A percentile compares a stretch with the other conserved stretches of the same genome.
phyloP scores from a whole-genome alignment of 2,797 vertebrate genomes.

The Siniperca undulata region DNA sequence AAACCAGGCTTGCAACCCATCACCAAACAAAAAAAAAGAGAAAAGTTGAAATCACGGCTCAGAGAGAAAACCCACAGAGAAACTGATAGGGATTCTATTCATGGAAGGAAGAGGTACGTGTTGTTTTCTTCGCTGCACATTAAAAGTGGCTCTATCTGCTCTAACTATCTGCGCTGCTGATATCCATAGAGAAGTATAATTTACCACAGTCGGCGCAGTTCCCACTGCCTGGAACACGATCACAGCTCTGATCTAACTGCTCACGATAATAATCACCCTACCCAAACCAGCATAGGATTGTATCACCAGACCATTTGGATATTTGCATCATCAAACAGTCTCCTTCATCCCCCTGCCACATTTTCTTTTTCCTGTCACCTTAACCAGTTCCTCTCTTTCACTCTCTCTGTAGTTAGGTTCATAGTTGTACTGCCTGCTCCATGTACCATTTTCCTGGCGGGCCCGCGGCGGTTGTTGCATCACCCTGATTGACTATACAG shows the following conservation, averaged over 20 bases:
- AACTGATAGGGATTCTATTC: slow-evolving; percentile 42
- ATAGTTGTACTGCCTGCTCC: slow-evolving; percentile 20
- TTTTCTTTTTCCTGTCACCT: slow-evolving; percentile 14
- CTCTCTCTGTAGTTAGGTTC: slow-evolving; percentile 1
- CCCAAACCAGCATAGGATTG: slow-evolving; percentile 4
- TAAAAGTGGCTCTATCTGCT: slow-evolving; percentile 51
- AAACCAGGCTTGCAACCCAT: neutral
- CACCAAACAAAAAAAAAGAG: neutral
- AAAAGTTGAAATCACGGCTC: slow-evolving; percentile 19
- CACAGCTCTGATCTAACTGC: slow-evolving; percentile 34
- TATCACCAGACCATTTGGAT: slow-evolving; percentile 14
- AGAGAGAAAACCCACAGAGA: slow-evolving; percentile 12
- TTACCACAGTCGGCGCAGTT: slow-evolving; percentile 43
- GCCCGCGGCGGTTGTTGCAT: slow-evolving; percentile 41
- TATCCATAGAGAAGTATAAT: slow-evolving; percentile 48
- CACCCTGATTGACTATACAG: slow-evolving; percentile 37
- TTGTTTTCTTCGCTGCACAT: slow-evolving; percentile 29
- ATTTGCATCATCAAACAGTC: slow-evolving; percentile 35
- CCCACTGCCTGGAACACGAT: slow-evolving; percentile 34
- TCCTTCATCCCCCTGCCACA: slow-evolving; percentile 2
- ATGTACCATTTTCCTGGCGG: neutral
- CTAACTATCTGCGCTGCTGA: slow-evolving; percentile 47
- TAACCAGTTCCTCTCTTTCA: slow-evolving; percentile 11
- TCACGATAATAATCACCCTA: slow-evolving; percentile 34
- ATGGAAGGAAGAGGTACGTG: slow-evolving; percentile 19